Percentiles rank a stretch among this genome's conserved stretches.
These are phyloP conservation scores for Tetragnatha montana DNA, from an alignment of 2,888 invertebrate genomes.

Conservation along the genomic window DNA sequence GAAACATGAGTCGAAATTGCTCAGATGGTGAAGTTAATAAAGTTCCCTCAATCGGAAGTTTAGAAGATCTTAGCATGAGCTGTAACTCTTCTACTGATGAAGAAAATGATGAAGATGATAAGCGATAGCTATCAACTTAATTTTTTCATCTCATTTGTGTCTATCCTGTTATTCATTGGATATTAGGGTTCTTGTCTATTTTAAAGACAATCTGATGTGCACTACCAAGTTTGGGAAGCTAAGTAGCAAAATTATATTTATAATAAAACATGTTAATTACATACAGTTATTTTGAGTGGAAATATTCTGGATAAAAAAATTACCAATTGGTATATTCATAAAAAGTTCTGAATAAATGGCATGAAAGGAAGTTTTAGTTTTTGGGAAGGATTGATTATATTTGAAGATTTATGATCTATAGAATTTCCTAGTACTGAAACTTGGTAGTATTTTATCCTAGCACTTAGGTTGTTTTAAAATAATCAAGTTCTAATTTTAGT, in stretches of 20 bases:
- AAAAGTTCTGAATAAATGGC: too few species aligned
- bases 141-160: neutral
- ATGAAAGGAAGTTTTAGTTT: too few species aligned
- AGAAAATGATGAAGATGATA: conserved; percentile 63
- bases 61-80: conserved; percentile 66
- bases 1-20: conserved; percentile 66
- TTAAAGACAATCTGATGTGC: neutral
- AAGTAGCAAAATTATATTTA: neutral
- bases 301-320: too few species aligned
- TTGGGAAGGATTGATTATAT: too few species aligned
- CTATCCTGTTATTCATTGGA: neutral
- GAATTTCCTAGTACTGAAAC: too few species aligned
- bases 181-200: neutral
- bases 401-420: too few species aligned
- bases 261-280: neutral
- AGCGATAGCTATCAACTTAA: conserved; percentile 48
- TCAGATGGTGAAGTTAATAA: conserved; percentile 64
- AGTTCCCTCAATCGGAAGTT: conserved; percentile 62
- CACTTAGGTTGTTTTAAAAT: conserved; percentile 7
- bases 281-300: too few species aligned
- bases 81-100: conserved; percentile 61
- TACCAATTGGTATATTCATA: too few species aligned
- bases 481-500: conserved; percentile 8
- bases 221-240: neutral
- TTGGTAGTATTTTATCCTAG: too few species aligned